Conservation (phyloP, 2,113 vertebrate genomes). For the Phalacrocorax aristotelis region DNA sequence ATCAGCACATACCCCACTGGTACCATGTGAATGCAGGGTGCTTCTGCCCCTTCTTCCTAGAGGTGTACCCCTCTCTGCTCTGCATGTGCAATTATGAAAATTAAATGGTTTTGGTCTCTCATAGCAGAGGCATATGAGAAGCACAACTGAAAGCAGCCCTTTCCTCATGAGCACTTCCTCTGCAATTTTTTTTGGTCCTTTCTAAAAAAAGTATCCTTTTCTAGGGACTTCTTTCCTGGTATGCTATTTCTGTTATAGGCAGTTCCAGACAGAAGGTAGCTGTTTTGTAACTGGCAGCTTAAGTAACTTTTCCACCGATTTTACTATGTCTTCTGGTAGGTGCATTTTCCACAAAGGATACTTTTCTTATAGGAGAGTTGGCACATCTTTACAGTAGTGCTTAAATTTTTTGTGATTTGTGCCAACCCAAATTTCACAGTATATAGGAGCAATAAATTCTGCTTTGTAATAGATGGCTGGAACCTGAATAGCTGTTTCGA, state of each 20-base stretch:
- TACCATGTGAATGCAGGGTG: not conserved
- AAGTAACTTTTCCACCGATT: not conserved
- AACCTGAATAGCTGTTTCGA: not conserved
- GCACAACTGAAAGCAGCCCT: not conserved
- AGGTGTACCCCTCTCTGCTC: not conserved
- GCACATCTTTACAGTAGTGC: not conserved
- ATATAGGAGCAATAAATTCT: not conserved
- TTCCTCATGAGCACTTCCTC: not conserved
- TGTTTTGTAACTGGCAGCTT: not conserved
- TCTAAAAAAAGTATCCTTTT: not conserved
- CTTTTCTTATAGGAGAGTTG: not conserved
- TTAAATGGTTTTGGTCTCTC: not conserved
- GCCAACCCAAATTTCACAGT: not conserved
- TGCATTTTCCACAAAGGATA: not conserved
- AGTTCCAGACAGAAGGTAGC: not conserved
- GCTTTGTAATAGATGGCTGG: not conserved
- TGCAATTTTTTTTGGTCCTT: not conserved
- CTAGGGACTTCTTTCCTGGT: not conserved
- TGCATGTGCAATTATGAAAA: not conserved
- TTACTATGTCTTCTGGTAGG: not conserved
- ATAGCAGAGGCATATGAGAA: not conserved
- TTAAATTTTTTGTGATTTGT: not conserved
- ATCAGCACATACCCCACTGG: not conserved
- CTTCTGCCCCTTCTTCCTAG: not conserved
- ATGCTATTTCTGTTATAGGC: not conserved